Evolutionary conservation across 1,140 invertebrate species (phyloP), one percentile per base, ranked within the genome.

Genomic region (Anastatus disparis): DNA sequence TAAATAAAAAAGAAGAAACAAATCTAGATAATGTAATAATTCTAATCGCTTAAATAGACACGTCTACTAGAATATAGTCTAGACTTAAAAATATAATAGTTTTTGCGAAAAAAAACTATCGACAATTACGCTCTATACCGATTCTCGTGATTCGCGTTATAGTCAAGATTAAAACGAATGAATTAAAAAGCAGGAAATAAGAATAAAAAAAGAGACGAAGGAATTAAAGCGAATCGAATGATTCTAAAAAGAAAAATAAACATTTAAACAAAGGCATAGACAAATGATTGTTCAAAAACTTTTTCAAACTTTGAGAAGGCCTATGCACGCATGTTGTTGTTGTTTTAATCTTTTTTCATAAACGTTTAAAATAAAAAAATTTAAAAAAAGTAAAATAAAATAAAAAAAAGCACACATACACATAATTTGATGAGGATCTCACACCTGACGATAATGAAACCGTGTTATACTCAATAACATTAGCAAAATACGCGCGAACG

Each of bases 21-120:
- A n/a, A n/a, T 12, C 17, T 46, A 70, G 46, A 55, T 70, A 56
- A 77, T 64, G 35, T 76, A 74, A 75, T 75, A 73, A 77, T 76
- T 76, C 71, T 77, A 73, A 58, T 67, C 53, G 75, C 76, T 78
- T 78, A 17, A 69, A 10, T 76, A 77, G 74, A 56, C 50, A 48
- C 13, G 63, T 76, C 53, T 78, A 75, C 12, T 72, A 72, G 31
- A 64, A 69, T 48, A 44, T 78, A 80, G 78, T 73, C 67, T 78
- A 78, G 76, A 56, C 55, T 78, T 65, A 35, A 35, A 10, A 35
- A 35, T 35, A 35, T 6, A 35, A 35, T 35, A 35, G 31, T 61
- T 42, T 40, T 69, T n/a, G 22, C 26, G 1, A 38, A 61, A 40
- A 29, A 63, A 26, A 52, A 35, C 20, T 52, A 58, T 58, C 13